Conservation (phyloP, 2,113 vertebrate genomes). For the Syngnathus scovelli region DNA sequence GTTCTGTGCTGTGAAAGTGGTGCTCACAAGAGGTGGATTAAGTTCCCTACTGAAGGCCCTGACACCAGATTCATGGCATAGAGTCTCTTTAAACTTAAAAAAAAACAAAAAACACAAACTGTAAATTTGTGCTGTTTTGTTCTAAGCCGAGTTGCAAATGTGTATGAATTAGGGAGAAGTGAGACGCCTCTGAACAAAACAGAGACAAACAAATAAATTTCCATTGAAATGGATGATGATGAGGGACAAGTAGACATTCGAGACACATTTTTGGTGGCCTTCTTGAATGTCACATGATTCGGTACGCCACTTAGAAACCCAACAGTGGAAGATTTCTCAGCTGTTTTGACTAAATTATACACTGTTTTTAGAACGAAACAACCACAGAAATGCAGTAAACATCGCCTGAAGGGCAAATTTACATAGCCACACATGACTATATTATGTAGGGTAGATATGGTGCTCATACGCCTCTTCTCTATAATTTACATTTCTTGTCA, state of each 20-base stretch:
- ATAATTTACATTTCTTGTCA: neutral
- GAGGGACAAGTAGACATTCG: neutral
- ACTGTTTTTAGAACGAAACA: conserved; percentile 38
- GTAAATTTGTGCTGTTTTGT: neutral
- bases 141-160: neutral
- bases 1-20: too few species aligned
- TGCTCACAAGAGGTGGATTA: too few species aligned
- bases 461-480: neutral
- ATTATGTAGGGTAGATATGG: neutral
- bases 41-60: too few species aligned
- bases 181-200: neutral
- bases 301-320: conserved; percentile 3
- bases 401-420: conserved; percentile 19
- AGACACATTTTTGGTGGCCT: neutral
- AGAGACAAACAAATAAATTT: neutral
- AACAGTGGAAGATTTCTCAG: conserved; percentile 23
- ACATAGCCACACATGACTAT: neutral
- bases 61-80: too few species aligned
- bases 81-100: neutral
- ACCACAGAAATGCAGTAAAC: conserved; percentile 56
- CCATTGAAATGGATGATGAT: neutral
- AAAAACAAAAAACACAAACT: neutral
- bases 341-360: conserved; percentile 37
- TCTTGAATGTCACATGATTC: neutral
- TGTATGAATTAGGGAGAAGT: neutral